A percentile compares a stretch with the other conserved stretches of the same genome.
Conservation (phyloP, 2,797 vertebrate species). For the Spheniscus humboldti region DNA sequence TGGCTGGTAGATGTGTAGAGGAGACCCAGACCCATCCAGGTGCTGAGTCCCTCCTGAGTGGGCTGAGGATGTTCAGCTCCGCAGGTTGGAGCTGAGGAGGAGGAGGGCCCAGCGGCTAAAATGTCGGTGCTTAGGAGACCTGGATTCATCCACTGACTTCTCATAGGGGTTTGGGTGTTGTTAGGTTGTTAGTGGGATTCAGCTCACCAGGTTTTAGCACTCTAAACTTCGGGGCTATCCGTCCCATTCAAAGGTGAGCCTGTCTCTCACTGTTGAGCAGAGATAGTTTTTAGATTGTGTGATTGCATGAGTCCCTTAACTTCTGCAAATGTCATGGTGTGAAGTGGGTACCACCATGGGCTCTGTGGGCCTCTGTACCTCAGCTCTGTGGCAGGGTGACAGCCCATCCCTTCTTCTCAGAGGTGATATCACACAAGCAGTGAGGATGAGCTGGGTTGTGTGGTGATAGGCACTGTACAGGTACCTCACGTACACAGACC, state of each 20-base stretch:
- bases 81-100: background rate
- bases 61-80: background rate
- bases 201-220: background rate
- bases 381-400: background rate
- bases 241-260: background rate
- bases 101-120: background rate
- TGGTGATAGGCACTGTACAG: background rate
- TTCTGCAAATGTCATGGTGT: background rate
- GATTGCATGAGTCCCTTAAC: background rate
- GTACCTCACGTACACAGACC: background rate
- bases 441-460: background rate
- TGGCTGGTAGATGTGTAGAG: background rate
- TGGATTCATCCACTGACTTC: background rate
- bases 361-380: background rate
- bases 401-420: background rate
- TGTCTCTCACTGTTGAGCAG: background rate
- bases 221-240: background rate
- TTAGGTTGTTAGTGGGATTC: background rate
- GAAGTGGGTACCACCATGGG: background rate
- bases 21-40: background rate
- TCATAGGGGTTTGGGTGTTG: background rate
- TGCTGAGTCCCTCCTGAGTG: background rate
- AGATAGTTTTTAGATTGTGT: background rate
- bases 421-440: background rate
- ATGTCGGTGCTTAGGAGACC: background rate